Conservation (phyloP, 2,888 invertebrate species). For the Mythimna loreyi region DNA sequence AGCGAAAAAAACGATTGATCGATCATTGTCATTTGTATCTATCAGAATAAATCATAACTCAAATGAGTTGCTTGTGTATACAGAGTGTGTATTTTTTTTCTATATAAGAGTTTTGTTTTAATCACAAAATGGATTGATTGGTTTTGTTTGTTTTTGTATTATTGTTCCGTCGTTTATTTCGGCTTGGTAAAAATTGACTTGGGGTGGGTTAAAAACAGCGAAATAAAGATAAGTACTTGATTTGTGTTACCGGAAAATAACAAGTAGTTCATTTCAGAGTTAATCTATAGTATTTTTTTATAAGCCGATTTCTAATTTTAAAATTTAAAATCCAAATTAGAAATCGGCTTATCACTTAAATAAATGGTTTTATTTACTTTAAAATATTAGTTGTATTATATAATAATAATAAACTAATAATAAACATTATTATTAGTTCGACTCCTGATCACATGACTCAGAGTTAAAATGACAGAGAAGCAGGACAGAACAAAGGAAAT, state of each 20-base stretch:
- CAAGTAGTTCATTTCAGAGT: too few species aligned
- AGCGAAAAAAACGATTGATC: constrained; percentile 32
- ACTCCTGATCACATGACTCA: too few species aligned
- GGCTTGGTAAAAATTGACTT: neutral
- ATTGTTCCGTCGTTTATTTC: neutral
- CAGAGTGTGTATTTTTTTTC: constrained; percentile 22
- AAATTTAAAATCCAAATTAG: too few species aligned
- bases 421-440: too few species aligned
- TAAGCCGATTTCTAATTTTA: too few species aligned
- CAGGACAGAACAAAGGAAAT: too few species aligned
- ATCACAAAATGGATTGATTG: neutral
- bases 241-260: neutral
- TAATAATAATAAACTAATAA: too few species aligned
- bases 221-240: neutral
- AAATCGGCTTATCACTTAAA: too few species aligned
- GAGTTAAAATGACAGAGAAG: too few species aligned
- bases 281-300: too few species aligned
- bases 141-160: neutral
- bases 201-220: neutral
- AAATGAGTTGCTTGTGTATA: neutral
- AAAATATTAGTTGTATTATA: too few species aligned
- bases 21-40: constrained; percentile 45
- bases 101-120: neutral
- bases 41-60: constrained; percentile 57
- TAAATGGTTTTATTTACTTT: too few species aligned